Evolutionary conservation across 37 sponge, comb jelly and placozoan genomes (phyloP).

Genomic region (Hexactinellida sp.): DNA sequence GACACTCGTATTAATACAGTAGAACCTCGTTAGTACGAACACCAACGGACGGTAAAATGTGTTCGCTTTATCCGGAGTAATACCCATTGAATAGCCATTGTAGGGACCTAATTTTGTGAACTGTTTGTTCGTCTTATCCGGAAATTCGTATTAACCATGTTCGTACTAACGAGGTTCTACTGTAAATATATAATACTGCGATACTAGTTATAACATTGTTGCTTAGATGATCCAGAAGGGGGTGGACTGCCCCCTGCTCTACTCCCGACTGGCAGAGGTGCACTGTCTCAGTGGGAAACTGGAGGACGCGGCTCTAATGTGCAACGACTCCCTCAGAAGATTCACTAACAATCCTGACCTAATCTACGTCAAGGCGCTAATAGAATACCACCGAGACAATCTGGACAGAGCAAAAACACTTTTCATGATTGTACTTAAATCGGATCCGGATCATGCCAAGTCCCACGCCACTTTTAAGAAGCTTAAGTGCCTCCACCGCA

Average conservation of each 20-base stretch:
- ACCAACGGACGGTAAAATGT: no score
- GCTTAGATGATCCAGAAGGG: neutral
- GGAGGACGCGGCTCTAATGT: conserved; percentile 20
- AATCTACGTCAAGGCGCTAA: conserved; percentile 74
- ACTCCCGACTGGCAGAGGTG: neutral
- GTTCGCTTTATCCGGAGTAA: no score
- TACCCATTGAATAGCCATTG: no score
- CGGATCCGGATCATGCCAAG: conserved; percentile 77
- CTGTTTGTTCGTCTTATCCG: no score
- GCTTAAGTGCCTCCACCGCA: conserved; percentile 50
- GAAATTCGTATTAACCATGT: no score
- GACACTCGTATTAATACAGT: neutral
- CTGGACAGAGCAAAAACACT: conserved; percentile 66
- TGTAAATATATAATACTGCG: no score
- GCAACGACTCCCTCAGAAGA: conserved; percentile 56
- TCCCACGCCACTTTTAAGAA: conserved; percentile 40
- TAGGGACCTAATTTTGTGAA: no score
- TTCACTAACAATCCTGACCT: conserved; percentile 78
- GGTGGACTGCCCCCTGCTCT: neutral
- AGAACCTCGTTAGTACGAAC: no score
- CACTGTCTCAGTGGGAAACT: neutral
- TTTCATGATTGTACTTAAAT: conserved; percentile 51
- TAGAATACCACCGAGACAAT: conserved; percentile 35
- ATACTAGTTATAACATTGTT: neutral
- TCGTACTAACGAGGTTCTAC: no score